phyloP scores from a whole-genome alignment of 2,797 vertebrate genomes.

The Argentina silus region DNA sequence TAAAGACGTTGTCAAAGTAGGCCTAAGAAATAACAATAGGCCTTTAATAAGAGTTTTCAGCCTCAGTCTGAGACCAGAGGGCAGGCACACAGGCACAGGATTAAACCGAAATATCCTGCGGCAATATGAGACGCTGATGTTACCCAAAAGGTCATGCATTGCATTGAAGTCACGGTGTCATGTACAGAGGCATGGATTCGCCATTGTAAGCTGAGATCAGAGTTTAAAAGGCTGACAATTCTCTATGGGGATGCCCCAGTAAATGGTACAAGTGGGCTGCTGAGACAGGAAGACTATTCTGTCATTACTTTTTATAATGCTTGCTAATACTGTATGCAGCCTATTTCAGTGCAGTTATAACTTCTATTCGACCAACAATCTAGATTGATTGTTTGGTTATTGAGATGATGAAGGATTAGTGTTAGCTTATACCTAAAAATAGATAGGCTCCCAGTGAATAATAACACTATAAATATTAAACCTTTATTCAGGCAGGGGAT shows the following conservation, averaged over 20 bases:
- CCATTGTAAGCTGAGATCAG: slow-evolving; percentile 51
- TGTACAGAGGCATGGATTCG: slow-evolving; percentile 34
- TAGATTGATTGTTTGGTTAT: not conserved
- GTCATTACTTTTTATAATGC: slow-evolving; percentile 21
- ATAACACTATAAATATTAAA: no score
- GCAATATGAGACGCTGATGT: slow-evolving; percentile 63
- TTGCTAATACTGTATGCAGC: not conserved
- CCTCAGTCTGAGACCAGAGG: not conserved
- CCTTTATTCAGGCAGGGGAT: no score
- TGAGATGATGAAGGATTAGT: not conserved
- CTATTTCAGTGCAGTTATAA: not conserved
- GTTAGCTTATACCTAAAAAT: no score
- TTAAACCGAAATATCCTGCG: slow-evolving; percentile 51
- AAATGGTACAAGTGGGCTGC: slow-evolving; percentile 12
- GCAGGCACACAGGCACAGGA: not conserved
- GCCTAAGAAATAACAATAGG: no score
- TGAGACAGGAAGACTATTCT: no score
- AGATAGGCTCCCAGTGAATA: no score
- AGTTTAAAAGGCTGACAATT: slow-evolving; percentile 29
- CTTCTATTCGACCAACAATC: slow-evolving; percentile 1
- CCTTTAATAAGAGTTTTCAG: no score
- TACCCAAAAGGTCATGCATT: slow-evolving; percentile 79
- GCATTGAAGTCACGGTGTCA: slow-evolving; percentile 70
- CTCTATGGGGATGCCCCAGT: slow-evolving; percentile 29
- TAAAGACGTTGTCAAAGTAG: no score